Base-by-base conservation (phyloP, 2,888 invertebrate genomes). In the Strigamia maritima region DNA sequence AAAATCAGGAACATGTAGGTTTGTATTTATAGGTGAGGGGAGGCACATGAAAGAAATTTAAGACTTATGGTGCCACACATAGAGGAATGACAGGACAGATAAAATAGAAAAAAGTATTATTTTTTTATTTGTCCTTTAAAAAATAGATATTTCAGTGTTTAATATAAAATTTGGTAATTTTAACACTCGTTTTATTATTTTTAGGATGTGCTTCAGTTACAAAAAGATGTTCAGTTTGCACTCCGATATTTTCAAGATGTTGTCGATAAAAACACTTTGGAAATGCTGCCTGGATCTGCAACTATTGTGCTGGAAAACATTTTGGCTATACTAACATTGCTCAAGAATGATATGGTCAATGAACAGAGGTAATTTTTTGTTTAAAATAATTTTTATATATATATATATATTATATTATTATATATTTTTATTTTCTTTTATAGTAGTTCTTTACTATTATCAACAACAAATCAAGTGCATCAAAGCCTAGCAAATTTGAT, bases 231-330 rank as follows among this genome's bases (percentile, higher is more conserved):
- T 80, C 90, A 91, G 84, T 89, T 92, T 84, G 92, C 93, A 75
- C 88, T 97, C 82, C 92, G 92, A 85, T 96, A 95, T 88, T 94
- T 97, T 87, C 91, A 93, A 83, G 96, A 96, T 88, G 96, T 96
- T 81, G 94, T 97, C 82, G 91, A 92, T 81, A 95, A 95, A 87
- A 92, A 94, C 86, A 96, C 94, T 87, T 89, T 95, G 84, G 95
- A 96, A 88, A 94, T 97, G 90, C 88, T 97, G 83, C 94, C 96
- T 2, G 96, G 95, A 81, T 95, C 96, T 87, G 95, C 95, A 81
- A 95, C 95, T 77, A 93, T 97, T 84, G 94, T 97, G 81, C 89
- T 97, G 85, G 97, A 97, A 87, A 94, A 93, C 79, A 93, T 97
- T 82, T 93, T 94, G 85, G 92, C 92, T 85, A 94, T 95, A 87